Evolutionary conservation across 2,113 vertebrate species (phyloP).

Genomic region (Protobothrops mucrosquamatus): DNA sequence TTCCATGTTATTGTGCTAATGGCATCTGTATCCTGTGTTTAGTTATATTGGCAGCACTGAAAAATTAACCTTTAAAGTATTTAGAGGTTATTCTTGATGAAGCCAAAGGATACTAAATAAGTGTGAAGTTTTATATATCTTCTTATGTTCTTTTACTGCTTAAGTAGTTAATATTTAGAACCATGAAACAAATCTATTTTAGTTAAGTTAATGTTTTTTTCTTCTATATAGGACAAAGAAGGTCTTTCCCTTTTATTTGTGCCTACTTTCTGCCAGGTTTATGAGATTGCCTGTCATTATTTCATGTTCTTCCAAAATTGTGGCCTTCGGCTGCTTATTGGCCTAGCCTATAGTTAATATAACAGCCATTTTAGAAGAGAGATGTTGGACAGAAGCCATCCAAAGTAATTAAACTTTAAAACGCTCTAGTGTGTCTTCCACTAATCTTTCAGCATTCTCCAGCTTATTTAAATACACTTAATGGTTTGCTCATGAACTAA

Average conservation of each 20-base stretch:
- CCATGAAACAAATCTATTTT: conserved; percentile 39
- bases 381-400: conserved; percentile 23
- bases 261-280: conserved; percentile 40
- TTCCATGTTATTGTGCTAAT: conserved; percentile 22
- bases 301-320: conserved; percentile 35
- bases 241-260: conserved; percentile 44
- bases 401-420: not conserved
- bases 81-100: conserved; percentile 33
- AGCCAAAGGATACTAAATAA: conserved; percentile 27
- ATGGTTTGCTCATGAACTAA: not conserved
- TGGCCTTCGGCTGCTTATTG: conserved; percentile 16
- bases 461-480: not conserved
- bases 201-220: conserved; percentile 44
- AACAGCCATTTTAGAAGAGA: conserved; percentile 17
- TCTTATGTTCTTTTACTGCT: conserved; percentile 18
- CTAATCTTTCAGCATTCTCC: not conserved
- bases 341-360: not conserved
- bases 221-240: conserved; percentile 34
- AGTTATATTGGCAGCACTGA: conserved; percentile 30
- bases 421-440: not conserved
- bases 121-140: conserved; percentile 34
- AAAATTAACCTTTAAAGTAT: conserved; percentile 27
- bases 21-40: conserved; percentile 9
- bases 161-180: not conserved
- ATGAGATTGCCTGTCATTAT: conserved; percentile 26